Evolutionary conservation across 2,113 vertebrate species (phyloP).

Genomic region (Rhynchopsitta pachyrhyncha): DNA sequence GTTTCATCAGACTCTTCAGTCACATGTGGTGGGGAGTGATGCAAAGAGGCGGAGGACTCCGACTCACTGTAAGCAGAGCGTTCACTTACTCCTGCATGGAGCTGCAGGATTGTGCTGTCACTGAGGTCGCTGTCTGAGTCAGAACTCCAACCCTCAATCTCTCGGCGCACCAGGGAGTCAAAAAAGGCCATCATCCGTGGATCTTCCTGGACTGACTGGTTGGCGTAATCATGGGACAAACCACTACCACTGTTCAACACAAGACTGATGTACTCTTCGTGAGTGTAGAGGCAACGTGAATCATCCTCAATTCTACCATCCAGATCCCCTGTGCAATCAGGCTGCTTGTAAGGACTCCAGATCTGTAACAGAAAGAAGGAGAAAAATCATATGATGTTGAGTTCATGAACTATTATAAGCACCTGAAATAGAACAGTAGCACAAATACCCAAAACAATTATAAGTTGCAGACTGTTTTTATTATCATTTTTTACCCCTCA

Average conservation of each 20-base stretch:
- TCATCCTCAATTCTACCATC: constrained; percentile 93
- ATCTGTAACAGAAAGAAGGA: constrained; percentile 74
- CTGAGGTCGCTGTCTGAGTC: constrained; percentile 95
- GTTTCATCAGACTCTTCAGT: constrained; percentile 76
- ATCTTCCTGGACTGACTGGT: constrained; percentile 96
- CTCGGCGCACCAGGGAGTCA: constrained; percentile 93
- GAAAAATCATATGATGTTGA: neutral
- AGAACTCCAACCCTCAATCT: constrained; percentile 98
- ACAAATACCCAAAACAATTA: neutral
- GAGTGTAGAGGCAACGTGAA: constrained; percentile 94
- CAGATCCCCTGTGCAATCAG: constrained; percentile 90
- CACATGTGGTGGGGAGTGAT: constrained; percentile 74
- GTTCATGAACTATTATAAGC: neutral
- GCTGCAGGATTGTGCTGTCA: constrained; percentile 94
- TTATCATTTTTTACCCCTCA: neutral
- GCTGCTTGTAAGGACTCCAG: constrained; percentile 98
- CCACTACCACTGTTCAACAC: constrained; percentile 96
- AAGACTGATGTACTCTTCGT: constrained; percentile 97
- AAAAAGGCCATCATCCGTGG: constrained; percentile 99
- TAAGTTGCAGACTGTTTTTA: neutral
- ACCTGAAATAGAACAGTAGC: neutral
- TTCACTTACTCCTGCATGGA: constrained; percentile 87
- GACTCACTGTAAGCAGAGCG: constrained; percentile 83
- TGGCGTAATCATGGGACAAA: constrained; percentile 95
- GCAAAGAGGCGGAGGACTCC: constrained; percentile 84